phyloP scores from a whole-genome alignment of 2,888 invertebrate genomes.

The Xanthorhoe spadicearia region DNA sequence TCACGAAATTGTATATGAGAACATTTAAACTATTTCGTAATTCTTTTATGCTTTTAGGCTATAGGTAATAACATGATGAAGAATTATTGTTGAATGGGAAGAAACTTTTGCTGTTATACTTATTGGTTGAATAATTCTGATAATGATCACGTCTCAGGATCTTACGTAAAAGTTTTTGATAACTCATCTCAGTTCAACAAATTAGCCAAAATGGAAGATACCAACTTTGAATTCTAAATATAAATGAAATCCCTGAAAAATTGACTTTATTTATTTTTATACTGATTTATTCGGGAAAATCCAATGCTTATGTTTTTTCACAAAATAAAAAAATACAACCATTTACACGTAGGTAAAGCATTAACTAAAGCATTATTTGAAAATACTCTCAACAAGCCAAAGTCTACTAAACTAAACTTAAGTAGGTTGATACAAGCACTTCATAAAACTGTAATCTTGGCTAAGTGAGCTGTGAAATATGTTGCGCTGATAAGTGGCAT shows the following conservation, averaged over 20 bases:
- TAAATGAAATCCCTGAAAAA: too few relatives aligned
- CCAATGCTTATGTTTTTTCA: too few relatives aligned
- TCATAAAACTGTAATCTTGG: conserved; percentile 43
- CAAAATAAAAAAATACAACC: background rate
- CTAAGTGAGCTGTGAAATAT: conserved; percentile 44
- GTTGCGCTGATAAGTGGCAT: conserved; percentile 32
- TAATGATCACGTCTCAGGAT: background rate
- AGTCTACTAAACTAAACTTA: conserved; percentile 30
- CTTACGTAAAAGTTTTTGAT: background rate
- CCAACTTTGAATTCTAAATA: too few relatives aligned
- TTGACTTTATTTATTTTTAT: too few relatives aligned
- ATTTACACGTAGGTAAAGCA: background rate
- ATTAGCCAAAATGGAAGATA: too few relatives aligned
- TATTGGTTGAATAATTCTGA: background rate
- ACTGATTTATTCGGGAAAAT: too few relatives aligned
- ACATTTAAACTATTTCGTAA: too few relatives aligned
- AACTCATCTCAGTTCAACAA: background rate
- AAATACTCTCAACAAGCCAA: conserved; percentile 18
- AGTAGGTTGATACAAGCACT: conserved; percentile 38
- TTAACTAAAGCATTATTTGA: conserved; percentile 12
- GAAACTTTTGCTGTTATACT: background rate
- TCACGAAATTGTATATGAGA: background rate
- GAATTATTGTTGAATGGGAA: background rate
- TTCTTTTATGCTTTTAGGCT: too few relatives aligned
- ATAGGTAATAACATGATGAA: too few relatives aligned